These are phyloP conservation scores for Manacus vitellinus DNA, from an alignment of 2,113 vertebrate species.

Conservation along the genomic window DNA sequence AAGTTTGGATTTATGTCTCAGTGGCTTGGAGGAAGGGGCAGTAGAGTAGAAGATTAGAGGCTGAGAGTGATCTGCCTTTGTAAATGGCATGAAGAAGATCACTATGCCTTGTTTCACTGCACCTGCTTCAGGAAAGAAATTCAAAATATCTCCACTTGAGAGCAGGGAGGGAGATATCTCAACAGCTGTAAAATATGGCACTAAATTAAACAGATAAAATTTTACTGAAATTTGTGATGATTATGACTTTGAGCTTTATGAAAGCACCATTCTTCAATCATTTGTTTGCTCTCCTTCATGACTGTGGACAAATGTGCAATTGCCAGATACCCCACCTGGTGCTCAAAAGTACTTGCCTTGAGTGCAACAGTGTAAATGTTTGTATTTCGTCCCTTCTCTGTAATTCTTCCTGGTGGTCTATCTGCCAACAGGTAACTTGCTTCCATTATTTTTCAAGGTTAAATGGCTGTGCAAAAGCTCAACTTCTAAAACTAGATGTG, in stretches of 20 bases:
- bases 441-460: not conserved
- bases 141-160: not conserved
- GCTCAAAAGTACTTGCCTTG: not conserved
- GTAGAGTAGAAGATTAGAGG: not conserved
- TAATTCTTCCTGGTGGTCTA: not conserved
- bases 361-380: fast-evolving
- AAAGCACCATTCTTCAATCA: not conserved
- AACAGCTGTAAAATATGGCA: not conserved
- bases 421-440: not conserved
- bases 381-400: not conserved
- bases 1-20: not conserved
- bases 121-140: not conserved
- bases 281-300: not conserved
- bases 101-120: not conserved
- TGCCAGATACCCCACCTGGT: not conserved
- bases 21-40: not conserved
- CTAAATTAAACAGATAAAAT: not conserved
- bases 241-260: not conserved
- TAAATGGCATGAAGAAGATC: not conserved
- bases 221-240: not conserved
- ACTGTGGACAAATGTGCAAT: fast-evolving
- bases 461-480: not conserved
- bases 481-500: not conserved
- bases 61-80: not conserved
- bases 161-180: not conserved